Base-by-base conservation (phyloP, 2,113 vertebrate genomes). In the Guaruba guarouba region DNA sequence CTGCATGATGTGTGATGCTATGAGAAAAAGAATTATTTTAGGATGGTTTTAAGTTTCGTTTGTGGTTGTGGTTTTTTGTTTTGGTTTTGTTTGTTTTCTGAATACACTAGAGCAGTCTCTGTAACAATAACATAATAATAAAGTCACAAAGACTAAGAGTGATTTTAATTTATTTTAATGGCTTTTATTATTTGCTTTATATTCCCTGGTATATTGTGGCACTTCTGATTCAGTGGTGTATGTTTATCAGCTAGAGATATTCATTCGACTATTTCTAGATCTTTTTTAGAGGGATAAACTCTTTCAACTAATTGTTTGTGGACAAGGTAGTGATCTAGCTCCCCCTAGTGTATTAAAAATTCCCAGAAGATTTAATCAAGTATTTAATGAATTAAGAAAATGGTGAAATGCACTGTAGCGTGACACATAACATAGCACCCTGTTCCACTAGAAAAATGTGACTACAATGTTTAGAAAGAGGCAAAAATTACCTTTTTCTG, bases 341-440 rank as follows among this genome's bases (percentile, higher is more conserved):
- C 98, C 98, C 98, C 88, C 98, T 98, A 98, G 98, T 98, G 98
- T 97, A 97, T 97, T 97, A 96, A 96, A 95, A 96, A 86, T 69
- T 80, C 80, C 92, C 91, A 86, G 35, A 96, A 96, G 95, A 93
- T 94, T 96, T 96, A 90, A 96, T 97, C 70, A 76, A 79, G 33
- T 64, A 82, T 96, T 97, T 98, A 96, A 96, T 97, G 94, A 78
- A 92, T 82, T 97, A 95, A 94, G 96, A 83, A 95, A 97, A 83
- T 55, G 48, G 64, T 35, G 62, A 74, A 80, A 55, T n/a, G 6
- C 64, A 14, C 46, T 61, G 68, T 76, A 88, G 44, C 48, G 16
- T 41, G 48, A 75, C 28, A n/a, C 0, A 0, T 48, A 69, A 69
- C n/a, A 13, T 66, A 85, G 43, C 23, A 39, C 59, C 13, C 59